These are phyloP conservation scores for Eretmochelys imbricata DNA, from an alignment of 2,113 vertebrate species.

Conservation along the genomic window DNA sequence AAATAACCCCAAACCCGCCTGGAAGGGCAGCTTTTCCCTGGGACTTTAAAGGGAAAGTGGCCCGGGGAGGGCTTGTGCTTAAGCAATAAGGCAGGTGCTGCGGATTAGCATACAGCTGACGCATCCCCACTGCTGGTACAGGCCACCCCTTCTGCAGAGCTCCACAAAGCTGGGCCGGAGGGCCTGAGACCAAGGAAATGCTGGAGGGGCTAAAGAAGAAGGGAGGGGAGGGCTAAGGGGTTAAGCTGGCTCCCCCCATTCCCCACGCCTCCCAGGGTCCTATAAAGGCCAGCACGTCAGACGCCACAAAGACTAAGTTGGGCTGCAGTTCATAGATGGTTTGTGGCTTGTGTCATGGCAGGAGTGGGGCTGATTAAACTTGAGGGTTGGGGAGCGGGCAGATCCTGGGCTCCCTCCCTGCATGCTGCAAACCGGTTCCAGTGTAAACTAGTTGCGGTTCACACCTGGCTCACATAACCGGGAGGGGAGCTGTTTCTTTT, in stretches of 20 bases:
- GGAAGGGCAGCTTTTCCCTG: background rate
- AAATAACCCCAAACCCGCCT: background rate
- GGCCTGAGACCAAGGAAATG: background rate
- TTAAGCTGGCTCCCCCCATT: background rate
- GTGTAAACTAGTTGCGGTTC: background rate
- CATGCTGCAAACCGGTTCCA: background rate
- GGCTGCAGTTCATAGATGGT: background rate
- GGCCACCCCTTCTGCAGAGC: background rate
- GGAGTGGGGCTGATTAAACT: background rate
- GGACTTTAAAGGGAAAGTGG: background rate
- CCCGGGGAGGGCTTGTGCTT: background rate
- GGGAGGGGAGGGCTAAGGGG: background rate
- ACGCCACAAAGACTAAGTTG: background rate
- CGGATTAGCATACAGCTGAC: conserved; percentile 86
- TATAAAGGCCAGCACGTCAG: background rate
- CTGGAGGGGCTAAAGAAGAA: background rate
- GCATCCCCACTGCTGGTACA: background rate
- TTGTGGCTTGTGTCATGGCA: background rate
- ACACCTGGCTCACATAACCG: background rate
- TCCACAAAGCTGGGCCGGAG: background rate
- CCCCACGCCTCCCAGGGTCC: background rate
- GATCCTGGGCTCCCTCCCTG: background rate
- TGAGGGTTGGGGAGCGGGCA: background rate
- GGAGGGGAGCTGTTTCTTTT: too few relatives aligned
- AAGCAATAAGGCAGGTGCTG: conserved; percentile 70